Percentiles rank a stretch among this genome's conserved stretches.
Evolutionary conservation across 2,797 vertebrate genomes (phyloP).

Genomic region (Sebastes nivosus): DNA sequence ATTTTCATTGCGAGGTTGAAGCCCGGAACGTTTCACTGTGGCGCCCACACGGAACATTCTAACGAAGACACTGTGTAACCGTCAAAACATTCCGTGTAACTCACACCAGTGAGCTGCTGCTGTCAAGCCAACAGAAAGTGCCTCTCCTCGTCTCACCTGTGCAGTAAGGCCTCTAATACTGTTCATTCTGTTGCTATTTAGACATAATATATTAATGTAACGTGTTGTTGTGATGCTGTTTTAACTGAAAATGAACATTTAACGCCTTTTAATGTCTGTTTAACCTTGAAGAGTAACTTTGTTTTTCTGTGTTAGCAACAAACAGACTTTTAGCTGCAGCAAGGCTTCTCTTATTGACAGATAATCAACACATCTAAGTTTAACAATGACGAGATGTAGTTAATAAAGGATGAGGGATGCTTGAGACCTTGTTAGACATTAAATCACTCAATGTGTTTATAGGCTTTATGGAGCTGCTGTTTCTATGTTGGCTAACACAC

Average conservation of each 20-base stretch:
- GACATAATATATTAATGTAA: rapidly evolving
- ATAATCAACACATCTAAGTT: not conserved
- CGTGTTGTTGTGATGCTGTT: not conserved
- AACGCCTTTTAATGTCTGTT: not conserved
- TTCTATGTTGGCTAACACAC: not conserved
- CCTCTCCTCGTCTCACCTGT: not conserved
- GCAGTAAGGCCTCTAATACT: conserved; percentile 31
- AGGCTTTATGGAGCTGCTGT: not conserved
- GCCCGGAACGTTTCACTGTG: conserved; percentile 49
- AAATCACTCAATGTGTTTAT: not conserved
- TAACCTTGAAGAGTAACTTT: conserved; percentile 1
- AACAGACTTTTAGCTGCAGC: not conserved
- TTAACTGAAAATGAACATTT: not conserved
- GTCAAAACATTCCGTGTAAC: no score
- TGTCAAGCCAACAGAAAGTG: conserved; percentile 35
- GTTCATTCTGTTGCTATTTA: not conserved
- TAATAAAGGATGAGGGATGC: not conserved
- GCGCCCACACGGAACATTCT: conserved; percentile 59
- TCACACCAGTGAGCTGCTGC: conserved; percentile 34
- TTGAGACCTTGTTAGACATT: not conserved
- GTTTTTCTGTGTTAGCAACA: conserved; percentile 13
- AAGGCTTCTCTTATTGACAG: not conserved
- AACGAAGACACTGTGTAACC: conserved; percentile 6
- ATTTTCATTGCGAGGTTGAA: rapidly evolving
- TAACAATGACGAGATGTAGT: not conserved